phyloP scores from a whole-genome alignment of 2,888 invertebrate genomes.

The Drosophila tripunctata region DNA sequence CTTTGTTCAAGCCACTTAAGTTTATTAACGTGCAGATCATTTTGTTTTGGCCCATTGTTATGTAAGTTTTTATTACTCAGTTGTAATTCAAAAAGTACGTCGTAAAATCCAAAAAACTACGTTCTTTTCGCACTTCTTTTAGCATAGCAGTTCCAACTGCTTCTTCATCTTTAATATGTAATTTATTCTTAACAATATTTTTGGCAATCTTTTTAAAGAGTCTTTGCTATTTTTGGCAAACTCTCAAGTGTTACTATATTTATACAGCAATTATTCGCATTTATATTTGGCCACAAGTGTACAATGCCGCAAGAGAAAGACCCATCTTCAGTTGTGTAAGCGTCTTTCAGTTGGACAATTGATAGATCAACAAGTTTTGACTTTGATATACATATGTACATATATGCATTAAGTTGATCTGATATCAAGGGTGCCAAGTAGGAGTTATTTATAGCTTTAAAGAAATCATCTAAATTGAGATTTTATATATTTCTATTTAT shows the following conservation, averaged over 20 bases:
- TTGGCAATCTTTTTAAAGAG: conserved; percentile 3
- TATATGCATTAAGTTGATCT: no score
- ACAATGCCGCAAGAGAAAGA: neutral
- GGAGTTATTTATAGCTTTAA: neutral
- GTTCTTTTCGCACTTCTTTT: neutral
- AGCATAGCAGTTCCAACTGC: neutral
- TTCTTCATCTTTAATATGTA: neutral
- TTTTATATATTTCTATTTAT: no score
- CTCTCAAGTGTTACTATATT: conserved; percentile 31
- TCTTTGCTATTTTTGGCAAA: conserved; percentile 44
- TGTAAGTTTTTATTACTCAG: conserved; percentile 6
- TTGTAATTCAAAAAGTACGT: conserved; percentile 34
- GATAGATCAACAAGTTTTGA: neutral
- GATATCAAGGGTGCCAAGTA: no score
- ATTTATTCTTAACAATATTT: neutral
- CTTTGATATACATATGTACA: neutral
- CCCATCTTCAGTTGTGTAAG: neutral
- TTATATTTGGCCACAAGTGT: conserved; percentile 30
- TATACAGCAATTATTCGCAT: conserved; percentile 27
- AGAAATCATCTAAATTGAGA: neutral
- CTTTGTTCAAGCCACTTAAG: conserved; percentile 45
- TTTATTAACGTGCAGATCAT: conserved; percentile 31
- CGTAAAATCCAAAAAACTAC: conserved; percentile 13
- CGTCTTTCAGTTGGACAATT: neutral
- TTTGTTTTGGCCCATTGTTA: conserved; percentile 32